phyloP scores from a whole-genome alignment of 2,888 invertebrate genomes.

The Meiosimyza decipiens region DNA sequence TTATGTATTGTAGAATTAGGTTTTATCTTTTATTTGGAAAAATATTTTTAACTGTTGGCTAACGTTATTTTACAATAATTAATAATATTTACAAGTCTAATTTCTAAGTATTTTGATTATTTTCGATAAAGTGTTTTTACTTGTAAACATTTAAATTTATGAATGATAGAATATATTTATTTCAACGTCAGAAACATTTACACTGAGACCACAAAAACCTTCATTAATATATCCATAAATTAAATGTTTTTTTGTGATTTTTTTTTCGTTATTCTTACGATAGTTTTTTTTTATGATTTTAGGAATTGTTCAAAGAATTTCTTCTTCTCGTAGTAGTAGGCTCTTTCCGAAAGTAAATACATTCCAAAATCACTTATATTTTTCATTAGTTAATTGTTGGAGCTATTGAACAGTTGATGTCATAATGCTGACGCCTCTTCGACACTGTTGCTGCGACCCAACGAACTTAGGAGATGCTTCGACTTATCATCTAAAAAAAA shows the following conservation, averaged over 20 bases:
- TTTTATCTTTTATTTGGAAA: not conserved
- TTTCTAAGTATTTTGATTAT: not conserved
- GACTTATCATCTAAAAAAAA: conserved; percentile 55
- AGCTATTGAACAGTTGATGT: conserved; percentile 64
- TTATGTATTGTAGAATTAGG: not conserved
- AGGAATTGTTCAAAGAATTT: conserved; percentile 56
- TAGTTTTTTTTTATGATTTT: conserved; percentile 48
- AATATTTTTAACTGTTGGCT: not conserved
- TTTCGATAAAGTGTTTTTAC: not conserved
- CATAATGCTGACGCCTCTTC: conserved; percentile 64
- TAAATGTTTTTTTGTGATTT: conserved; percentile 5
- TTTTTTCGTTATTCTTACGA: conserved; percentile 36
- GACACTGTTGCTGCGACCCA: conserved; percentile 55
- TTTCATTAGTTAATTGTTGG: conserved; percentile 63
- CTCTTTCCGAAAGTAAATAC: conserved; percentile 54
- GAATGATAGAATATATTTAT: too few species aligned
- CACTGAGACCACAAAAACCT: conserved; percentile 2
- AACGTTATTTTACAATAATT: too few species aligned
- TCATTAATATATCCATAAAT: conserved; percentile 3
- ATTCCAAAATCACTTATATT: conserved; percentile 58
- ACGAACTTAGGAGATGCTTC: conserved; percentile 44
- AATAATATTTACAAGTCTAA: conserved; percentile 6
- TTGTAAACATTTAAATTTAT: not conserved
- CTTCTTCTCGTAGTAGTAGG: conserved; percentile 55
- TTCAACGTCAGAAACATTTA: not conserved